Conservation (phyloP, 2,888 invertebrate species). For the Xiphydria camelus region DNA sequence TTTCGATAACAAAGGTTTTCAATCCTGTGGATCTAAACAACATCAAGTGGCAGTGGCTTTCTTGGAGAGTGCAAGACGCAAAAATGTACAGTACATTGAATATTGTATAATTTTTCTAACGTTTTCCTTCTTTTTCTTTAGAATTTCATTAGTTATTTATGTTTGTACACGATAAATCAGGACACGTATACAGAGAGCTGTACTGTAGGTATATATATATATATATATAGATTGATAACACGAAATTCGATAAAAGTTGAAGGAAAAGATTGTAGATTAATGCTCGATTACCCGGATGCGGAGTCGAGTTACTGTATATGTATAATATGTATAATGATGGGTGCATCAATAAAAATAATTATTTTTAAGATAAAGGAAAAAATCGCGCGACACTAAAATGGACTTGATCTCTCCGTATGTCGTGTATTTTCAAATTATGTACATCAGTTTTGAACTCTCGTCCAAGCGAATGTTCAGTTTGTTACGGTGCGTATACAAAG, state of each 20-base stretch:
- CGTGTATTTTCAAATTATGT: no score
- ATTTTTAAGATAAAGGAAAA: conserved; percentile 54
- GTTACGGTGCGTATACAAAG: no score
- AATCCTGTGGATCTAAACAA: no score
- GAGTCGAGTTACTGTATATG: conserved; percentile 47
- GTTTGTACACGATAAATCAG: conserved; percentile 32
- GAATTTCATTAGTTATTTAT: conserved; percentile 29
- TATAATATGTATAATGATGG: conserved; percentile 47
- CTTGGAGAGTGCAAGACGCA: conserved; percentile 21
- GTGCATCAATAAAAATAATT: conserved; percentile 55
- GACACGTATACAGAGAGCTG: conserved; percentile 26
- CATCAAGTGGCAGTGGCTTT: conserved; percentile 12
- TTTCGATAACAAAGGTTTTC: no score
- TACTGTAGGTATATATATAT: conserved; percentile 23
- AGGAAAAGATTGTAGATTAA: conserved; percentile 38
- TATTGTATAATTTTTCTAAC: conserved; percentile 17
- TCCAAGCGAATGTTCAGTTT: no score
- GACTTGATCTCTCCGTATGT: no score
- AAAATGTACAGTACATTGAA: conserved; percentile 15
- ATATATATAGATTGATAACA: conserved; percentile 19
- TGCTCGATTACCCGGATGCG: no score
- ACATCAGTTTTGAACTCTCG: no score
- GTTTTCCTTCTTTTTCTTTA: conserved; percentile 19
- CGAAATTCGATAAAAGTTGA: conserved; percentile 21
- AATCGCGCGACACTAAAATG: no score